phyloP scores from a whole-genome alignment of 2,797 vertebrate species.

The Urocyon cinereoargenteus region DNA sequence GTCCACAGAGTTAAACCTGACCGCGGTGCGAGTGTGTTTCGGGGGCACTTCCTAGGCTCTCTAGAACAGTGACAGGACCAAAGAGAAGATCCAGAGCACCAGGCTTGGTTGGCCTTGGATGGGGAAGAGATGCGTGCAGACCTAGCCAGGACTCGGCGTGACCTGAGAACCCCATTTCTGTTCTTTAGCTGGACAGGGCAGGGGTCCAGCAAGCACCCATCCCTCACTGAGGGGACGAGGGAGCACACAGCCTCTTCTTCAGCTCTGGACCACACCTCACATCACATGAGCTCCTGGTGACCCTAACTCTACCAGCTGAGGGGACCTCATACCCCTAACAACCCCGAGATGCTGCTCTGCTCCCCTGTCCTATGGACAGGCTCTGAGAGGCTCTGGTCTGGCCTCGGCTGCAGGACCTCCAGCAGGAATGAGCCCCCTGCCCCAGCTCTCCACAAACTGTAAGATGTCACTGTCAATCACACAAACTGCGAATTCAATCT shows the following conservation, averaged over 20 bases:
- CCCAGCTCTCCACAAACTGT: conserved; percentile 83
- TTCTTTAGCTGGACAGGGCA: background rate
- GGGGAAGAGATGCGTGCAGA: background rate
- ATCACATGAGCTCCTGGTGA: no score
- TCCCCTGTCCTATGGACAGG: background rate
- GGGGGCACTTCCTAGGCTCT: background rate
- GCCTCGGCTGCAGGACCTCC: background rate
- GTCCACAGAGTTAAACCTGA: background rate
- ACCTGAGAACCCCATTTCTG: background rate
- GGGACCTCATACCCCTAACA: background rate
- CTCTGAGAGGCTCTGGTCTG: background rate
- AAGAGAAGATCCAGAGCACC: background rate
- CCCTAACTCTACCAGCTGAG: background rate
- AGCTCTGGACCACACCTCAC: background rate
- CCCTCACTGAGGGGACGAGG: background rate
- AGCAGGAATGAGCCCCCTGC: background rate
- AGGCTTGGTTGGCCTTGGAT: fast-evolving
- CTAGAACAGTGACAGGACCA: background rate
- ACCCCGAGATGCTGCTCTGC: background rate
- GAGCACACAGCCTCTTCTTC: background rate
- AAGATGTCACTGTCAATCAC: conserved; percentile 75
- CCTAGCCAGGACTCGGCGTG: background rate
- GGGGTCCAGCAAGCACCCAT: no score
- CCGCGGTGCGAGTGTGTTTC: background rate
- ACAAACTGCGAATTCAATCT: conserved; percentile 84